Conservation (phyloP, 2,797 vertebrate genomes). For the Prionace glauca region DNA sequence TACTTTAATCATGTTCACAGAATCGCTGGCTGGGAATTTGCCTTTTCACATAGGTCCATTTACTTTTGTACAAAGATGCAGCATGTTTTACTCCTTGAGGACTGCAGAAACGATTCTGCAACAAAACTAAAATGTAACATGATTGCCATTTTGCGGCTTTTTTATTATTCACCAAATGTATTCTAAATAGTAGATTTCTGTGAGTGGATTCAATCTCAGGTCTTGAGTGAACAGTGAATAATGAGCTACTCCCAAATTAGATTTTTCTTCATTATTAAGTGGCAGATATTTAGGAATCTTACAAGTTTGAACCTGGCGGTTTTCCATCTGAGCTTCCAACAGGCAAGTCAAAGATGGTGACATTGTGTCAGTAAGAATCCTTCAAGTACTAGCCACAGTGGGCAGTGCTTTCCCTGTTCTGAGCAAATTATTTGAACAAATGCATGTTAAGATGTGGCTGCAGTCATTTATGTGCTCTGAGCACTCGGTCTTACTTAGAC, state of each 20-base stretch:
- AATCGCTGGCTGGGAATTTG: not conserved
- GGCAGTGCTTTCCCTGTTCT: not conserved
- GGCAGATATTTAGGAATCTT: not conserved
- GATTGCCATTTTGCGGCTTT: not conserved
- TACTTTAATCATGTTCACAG: conserved; percentile 26
- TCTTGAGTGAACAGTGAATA: not conserved
- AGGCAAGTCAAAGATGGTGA: not conserved
- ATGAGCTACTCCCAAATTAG: not conserved
- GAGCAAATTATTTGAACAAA: not conserved
- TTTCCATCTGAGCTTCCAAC: not conserved
- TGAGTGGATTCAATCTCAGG: not conserved
- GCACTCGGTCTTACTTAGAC: no score
- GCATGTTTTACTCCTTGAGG: not conserved
- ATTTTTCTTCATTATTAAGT: conserved; percentile 2
- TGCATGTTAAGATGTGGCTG: not conserved
- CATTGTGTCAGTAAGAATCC: not conserved
- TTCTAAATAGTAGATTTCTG: not conserved
- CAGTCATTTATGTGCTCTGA: not conserved
- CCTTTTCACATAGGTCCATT: not conserved
- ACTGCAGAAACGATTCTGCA: not conserved
- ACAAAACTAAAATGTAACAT: not conserved
- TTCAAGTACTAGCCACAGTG: not conserved
- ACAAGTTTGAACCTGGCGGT: not conserved
- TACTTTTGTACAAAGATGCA: not conserved
- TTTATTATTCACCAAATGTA: conserved; percentile 6